Evolutionary conservation across 1,140 invertebrate species (phyloP), one percentile per base, ranked within the genome.

Genomic region (Anadara kagoshimensis): DNA sequence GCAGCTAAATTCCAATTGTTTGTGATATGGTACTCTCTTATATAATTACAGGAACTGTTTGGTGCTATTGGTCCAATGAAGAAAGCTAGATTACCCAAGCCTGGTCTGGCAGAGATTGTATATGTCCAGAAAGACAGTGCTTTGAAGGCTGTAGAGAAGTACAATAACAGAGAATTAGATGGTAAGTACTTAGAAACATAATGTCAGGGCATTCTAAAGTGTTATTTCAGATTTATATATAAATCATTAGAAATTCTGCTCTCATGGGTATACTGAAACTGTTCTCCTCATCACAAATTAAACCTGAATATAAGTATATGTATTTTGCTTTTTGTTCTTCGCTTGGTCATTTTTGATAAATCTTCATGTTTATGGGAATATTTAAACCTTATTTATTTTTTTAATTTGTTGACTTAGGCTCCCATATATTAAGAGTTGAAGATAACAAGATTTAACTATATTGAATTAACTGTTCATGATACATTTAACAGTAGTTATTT

Each of bases 141-240:
- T 53, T 92, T 94, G 69, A 93, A 93, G 87, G 96, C 96, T 36
- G 94, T 97, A 10, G 94, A 97, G 80, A 93, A 94, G 47, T 98
- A 97, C 89, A 95, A 98, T 85, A 96, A 97, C 86, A 90, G 96
- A 61, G 95, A 97, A 84, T 90, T 96, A 24, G 95, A 96, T 90
- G 94, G 94, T 87, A 67, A 80, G 80, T 43, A 20, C 36, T 18
- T n/a, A n/a, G 10, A 53, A 47, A 36, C 1, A 1, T 24, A 45
- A 18, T 36, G 16, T 54, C 8, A 1, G 8, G 5, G 5, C 14
- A 29, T 29, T 20, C 22, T 22, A 11, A 69, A 20, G 2, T 26
- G 16, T 22, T 18, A 41, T 10, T 16, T 64, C 18, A 57, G 5
- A 51, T 44, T n/a, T 53, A 18, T n/a, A 53, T 22, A 18, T n/a